These are phyloP conservation scores for Acanthacorydalis orientalis DNA, from an alignment of 2,888 invertebrate genomes.

Conservation along the genomic window DNA sequence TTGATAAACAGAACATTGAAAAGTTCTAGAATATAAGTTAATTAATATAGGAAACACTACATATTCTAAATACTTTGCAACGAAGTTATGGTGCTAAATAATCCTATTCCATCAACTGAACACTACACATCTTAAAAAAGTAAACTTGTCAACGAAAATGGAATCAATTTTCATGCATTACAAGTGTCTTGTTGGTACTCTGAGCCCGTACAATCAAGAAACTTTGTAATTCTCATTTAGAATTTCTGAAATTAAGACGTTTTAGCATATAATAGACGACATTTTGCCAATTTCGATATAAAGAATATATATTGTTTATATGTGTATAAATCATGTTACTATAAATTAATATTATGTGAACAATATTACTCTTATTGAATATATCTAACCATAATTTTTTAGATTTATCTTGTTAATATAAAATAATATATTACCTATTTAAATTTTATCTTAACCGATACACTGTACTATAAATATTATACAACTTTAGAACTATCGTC, in stretches of 20 bases:
- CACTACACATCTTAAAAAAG: not conserved
- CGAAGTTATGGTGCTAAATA: slow-evolving; percentile 28
- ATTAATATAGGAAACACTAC: too few species aligned
- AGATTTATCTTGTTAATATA: not conserved
- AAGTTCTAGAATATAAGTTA: too few species aligned
- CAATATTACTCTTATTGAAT: not conserved
- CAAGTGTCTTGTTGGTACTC: not conserved
- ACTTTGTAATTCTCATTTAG: not conserved
- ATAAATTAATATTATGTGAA: too few species aligned
- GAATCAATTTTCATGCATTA: not conserved
- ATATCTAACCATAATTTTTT: not conserved
- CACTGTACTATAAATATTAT: too few species aligned
- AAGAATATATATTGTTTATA: not conserved
- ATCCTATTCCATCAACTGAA: not conserved
- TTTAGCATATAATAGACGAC: too few species aligned
- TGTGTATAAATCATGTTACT: not conserved
- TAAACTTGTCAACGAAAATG: not conserved
- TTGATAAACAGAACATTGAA: too few species aligned
- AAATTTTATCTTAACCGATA: too few species aligned
- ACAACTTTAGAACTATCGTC: too few species aligned
- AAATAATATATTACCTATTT: too few species aligned
- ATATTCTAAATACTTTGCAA: slow-evolving; percentile 19
- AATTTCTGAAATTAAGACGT: too few species aligned
- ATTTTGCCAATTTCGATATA: not conserved
- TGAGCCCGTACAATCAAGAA: not conserved